Evolutionary conservation across 2,797 vertebrate species (phyloP), one percentile per base, ranked within the genome.

Genomic region (Lycodopsis pacificus): DNA sequence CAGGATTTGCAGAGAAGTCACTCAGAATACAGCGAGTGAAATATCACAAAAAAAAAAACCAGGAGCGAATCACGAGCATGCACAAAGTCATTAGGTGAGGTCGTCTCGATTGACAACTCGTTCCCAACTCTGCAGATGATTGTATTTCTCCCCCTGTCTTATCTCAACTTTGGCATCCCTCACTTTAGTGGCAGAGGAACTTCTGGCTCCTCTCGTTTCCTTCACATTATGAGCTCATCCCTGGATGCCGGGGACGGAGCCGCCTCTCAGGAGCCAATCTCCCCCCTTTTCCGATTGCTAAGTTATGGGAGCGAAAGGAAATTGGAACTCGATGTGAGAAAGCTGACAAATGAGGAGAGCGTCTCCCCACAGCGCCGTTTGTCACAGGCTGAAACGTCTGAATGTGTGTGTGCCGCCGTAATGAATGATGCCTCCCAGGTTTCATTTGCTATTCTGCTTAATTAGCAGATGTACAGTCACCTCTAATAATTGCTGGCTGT

Each of bases 381-480:
- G 75, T 87, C 83, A 77, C 65, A 36, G 10, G 15, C 78, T 70
- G 53, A 61, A 77, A 79, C n/a, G 36, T 82, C 44, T 40, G 32
- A 82, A 86, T 77, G n/a, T 4, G 48, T 22, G n/a, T 22, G 54
- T 77, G 72, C 48, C 13, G 22, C 46, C 70, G 46, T 73, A 82
- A 86, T 84, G 57, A 90, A 88, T 81, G 78, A 84, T 87, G 63
- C 87, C 86, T 85, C 85, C 78, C 79, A 86, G 88, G 87, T 87
- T 92, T 92, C 66, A 87, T 87, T 86, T 70, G 85, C 79, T 90
- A 88, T 91, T 88, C 88, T 81, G 83, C 80, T 88, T 91, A 92
- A 93, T 92, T 89, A 85, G 82, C 85, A 91, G 85, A 88, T 73
- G 68, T 69, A 83, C 62, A 82, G 82, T 86, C 25, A 36, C 72